A percentile compares a stretch with the other conserved stretches of the same genome.
phyloP scores from a whole-genome alignment of 2,113 vertebrate species.

The Eclectus roratus region DNA sequence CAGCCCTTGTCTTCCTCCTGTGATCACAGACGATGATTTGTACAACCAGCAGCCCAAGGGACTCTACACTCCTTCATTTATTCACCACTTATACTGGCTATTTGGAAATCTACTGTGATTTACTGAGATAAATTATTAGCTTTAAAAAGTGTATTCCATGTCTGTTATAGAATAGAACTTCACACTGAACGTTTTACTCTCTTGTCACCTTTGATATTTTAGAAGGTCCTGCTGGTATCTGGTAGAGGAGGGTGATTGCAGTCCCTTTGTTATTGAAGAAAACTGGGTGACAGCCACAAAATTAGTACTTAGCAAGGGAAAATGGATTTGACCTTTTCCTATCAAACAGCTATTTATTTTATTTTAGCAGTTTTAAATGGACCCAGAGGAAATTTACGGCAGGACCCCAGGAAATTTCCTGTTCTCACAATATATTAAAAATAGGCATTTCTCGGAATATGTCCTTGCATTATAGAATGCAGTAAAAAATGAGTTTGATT shows the following conservation, averaged over 20 bases:
- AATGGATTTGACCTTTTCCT: not conserved
- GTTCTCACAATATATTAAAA: not conserved
- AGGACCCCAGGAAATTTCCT: not conserved
- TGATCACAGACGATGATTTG: rapidly evolving
- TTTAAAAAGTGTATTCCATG: not conserved
- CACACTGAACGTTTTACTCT: not conserved
- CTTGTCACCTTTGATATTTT: rapidly evolving
- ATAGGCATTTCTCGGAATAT: not conserved
- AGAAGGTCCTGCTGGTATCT: not conserved
- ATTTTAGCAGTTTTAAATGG: not conserved
- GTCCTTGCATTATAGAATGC: not conserved
- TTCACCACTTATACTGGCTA: not conserved
- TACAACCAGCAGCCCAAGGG: not conserved
- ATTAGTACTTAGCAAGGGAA: not conserved
- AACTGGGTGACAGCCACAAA: not conserved
- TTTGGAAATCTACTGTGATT: not conserved
- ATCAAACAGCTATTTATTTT: not conserved
- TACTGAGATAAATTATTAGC: not conserved
- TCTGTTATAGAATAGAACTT: not conserved
- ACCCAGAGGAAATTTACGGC: not conserved
- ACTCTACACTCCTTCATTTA: not conserved
- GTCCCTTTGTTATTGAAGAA: not conserved
- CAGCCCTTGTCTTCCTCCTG: not conserved
- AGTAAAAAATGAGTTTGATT: not conserved
- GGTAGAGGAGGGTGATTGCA: not conserved